Base-by-base conservation (phyloP, 2,113 vertebrate genomes). In the Sialia sialis region DNA sequence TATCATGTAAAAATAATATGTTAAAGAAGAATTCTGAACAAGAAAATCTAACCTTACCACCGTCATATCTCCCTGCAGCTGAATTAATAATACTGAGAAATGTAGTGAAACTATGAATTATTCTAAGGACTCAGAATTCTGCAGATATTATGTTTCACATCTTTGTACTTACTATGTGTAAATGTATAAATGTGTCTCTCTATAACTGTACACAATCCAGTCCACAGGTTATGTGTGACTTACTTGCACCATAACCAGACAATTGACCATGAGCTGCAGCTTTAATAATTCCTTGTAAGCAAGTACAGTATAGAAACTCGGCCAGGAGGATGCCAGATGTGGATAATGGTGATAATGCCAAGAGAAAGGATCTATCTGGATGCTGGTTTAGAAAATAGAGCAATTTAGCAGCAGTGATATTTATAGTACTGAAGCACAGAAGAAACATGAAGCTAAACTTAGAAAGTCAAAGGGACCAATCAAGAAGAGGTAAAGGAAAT, bases 371-470 rank as follows among this genome's bases (percentile, higher is more conserved):
- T 72, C n/a, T 64, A 46, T 52, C 44, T 68, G 38, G 25, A 66
- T 41, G 26, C 4, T 32, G 82, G 43, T 85, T 74, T 11, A 54
- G 55, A 88, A 84, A 89, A 89, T 20, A 69, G 32, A 92, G 51
- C 62, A 66, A 29, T 83, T 84, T 80, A 75, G 46, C 72, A 81
- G 10, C 26, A 67, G 34, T 51, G 32, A 22, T 92, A 87, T 94
- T 91, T 78, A 91, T 60, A 68, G 77, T 20, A 48, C 69, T 77
- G 63, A 80, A 85, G 49, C 54, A 51, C 1, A 62, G 75, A 64
- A 60, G 60, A 95, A 94, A 84, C 27, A 34, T 14, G 27, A 87
- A 75, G 34, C 72, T 79, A 52, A 90, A 87, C 72, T 74, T 39
- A 60, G 54, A 48, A 93, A 85, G 58, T 62, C 49, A 87, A 90